Evolutionary conservation across 2,113 vertebrate genomes (phyloP), one percentile per base, ranked within the genome.

Genomic region (Odocoileus virginianus): DNA sequence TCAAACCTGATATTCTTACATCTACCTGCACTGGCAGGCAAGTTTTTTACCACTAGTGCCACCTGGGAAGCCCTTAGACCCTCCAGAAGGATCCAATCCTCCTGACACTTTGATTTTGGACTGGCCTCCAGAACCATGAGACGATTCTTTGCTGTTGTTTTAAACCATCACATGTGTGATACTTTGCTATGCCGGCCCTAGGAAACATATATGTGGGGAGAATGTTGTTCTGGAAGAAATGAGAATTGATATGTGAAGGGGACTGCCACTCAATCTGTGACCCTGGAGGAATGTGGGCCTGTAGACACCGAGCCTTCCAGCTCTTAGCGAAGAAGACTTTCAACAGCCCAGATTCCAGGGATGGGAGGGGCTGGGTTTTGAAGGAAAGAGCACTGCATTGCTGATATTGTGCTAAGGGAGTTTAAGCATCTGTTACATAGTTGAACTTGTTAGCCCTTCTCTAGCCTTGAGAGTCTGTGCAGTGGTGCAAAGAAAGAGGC

Each of bases 341-440:
- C 30, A 54, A 33, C 6, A 87, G 23, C 17, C 52, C 12, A 23
- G 45, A 19, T 1, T 55, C 33, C 40, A 50, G 47, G 64, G 45
- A 0, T 7, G 33, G 57, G 4, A 5, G 28, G 43, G 74, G 16
- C 45, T 17, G 33, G 0, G 7, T 5, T 19, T 52, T 61, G 45
- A 52, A 83, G 76, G 61, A 13, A 19, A 3, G 61, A 23, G 76
- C n/a, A 15, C 5, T 50, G 36, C 33, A 4, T 76, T 67, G 1
- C 17, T 14, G 87, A 57, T 5, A 12, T 0, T 0, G 17, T 33
- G 1, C 0, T 1, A 6, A 40, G 23, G 14, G 64, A 83, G 25
- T 17, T 43, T 14, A 81, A 64, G 17, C 28, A 1, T 85, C 64
- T 50, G 40, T 3, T 50, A 11, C 14, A 28, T 17, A 6, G 16